These are phyloP conservation scores for Drosophila subquinaria DNA, from an alignment of 2,888 invertebrate genomes.

Conservation along the genomic window DNA sequence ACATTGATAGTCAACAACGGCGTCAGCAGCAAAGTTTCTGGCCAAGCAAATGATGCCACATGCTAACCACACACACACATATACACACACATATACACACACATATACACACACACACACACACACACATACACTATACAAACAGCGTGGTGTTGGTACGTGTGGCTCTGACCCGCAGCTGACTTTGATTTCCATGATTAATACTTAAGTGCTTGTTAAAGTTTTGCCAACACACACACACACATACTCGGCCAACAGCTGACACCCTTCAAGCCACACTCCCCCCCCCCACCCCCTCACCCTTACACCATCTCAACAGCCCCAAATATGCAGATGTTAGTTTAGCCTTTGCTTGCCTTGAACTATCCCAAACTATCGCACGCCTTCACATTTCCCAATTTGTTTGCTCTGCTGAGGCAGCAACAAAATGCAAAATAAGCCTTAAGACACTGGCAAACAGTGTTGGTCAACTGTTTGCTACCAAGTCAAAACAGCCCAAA, in stretches of 20 bases:
- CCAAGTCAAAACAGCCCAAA: conserved; percentile 7
- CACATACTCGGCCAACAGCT: conserved; percentile 31
- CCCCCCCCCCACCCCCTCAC: not conserved
- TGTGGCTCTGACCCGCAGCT: conserved; percentile 52
- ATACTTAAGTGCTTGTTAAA: conserved; percentile 82
- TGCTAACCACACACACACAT: conserved; percentile 23
- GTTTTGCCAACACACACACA: conserved; percentile 57
- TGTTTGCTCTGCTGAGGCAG: conserved; percentile 67
- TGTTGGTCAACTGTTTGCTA: conserved; percentile 27
- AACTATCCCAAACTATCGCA: conserved; percentile 59
- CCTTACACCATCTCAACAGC: not conserved
- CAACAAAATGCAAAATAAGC: conserved; percentile 37
- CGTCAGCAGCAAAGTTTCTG: conserved; percentile 68
- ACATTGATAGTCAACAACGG: conserved; percentile 70
- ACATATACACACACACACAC: conserved; percentile 19
- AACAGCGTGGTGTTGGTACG: conserved; percentile 33
- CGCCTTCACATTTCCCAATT: conserved; percentile 21
- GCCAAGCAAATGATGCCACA: conserved; percentile 46
- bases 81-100: too few relatives aligned
- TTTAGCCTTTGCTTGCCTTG: conserved; percentile 33
- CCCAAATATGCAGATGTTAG: conserved; percentile 67
- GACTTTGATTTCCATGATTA: conserved; percentile 79
- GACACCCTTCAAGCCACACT: conserved; percentile 6
- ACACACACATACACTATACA: conserved; percentile 22
- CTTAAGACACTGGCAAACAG: conserved; percentile 36